A percentile compares a stretch with the other conserved stretches of the same genome.
Conservation (phyloP, 2,797 vertebrate genomes). For the Nothura maculosa region DNA sequence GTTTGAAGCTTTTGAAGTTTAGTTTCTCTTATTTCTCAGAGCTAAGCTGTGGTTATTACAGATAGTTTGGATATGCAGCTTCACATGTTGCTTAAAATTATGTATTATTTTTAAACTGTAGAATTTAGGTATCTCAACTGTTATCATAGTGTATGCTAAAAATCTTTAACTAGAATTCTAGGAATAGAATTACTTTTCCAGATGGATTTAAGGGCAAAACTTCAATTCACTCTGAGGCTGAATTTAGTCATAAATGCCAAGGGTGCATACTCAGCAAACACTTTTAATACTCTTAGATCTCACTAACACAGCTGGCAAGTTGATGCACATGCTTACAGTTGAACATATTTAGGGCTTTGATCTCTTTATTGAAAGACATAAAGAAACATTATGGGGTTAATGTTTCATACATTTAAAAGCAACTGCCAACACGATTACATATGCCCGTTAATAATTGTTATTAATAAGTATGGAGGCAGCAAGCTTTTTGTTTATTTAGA, state of each 20-base stretch:
- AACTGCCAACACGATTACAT: background rate
- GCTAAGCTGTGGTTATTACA: fast-evolving
- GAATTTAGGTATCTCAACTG: background rate
- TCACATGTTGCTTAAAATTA: background rate
- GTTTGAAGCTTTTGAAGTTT: background rate
- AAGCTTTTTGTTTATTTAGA: background rate
- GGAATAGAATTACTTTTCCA: background rate
- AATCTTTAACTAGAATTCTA: background rate
- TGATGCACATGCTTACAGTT: background rate
- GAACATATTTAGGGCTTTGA: background rate
- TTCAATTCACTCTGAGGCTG: background rate
- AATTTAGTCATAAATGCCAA: background rate
- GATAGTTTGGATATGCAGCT: background rate
- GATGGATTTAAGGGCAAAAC: background rate
- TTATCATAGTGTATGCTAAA: background rate
- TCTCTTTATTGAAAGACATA: background rate
- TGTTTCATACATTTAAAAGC: background rate
- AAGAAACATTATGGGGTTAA: background rate
- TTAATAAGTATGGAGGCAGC: background rate
- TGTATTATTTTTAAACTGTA: background rate
- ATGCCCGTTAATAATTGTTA: background rate
- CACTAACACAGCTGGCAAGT: background rate
- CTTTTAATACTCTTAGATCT: background rate
- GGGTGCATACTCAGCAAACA: background rate
- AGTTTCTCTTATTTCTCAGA: background rate